Percentiles rank a stretch among this genome's conserved stretches.
phyloP scores from a whole-genome alignment of 2,113 vertebrate species.

The Hydropotes inermis region DNA sequence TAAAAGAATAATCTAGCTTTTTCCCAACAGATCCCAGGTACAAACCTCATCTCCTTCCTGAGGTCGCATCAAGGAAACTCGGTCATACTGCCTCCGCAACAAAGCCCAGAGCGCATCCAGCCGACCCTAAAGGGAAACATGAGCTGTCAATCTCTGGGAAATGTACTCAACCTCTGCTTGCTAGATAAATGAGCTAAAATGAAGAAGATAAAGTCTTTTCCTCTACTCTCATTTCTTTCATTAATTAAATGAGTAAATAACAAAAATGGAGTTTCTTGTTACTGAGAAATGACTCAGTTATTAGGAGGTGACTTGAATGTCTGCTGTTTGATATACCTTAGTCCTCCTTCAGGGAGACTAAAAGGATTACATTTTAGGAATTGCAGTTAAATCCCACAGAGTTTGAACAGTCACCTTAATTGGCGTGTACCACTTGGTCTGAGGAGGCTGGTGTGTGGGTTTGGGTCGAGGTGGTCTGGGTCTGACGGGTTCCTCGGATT shows the following conservation, averaged over 20 bases:
- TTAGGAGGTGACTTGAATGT: neutral
- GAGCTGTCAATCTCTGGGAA: neutral
- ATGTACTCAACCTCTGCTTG: neutral
- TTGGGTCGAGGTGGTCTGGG: slow-evolving; percentile 79
- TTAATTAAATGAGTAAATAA: neutral
- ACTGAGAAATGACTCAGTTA: neutral
- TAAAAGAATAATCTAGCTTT: neutral
- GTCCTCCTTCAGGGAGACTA: neutral
- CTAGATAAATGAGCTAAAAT: neutral
- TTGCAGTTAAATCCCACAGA: neutral
- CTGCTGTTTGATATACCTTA: neutral
- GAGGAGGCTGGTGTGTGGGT: slow-evolving; percentile 72
- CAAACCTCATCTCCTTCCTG: slow-evolving; percentile 92
- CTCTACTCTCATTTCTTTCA: neutral
- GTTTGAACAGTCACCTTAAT: slow-evolving; percentile 87
- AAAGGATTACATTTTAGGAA: neutral
- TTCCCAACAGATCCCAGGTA: neutral
- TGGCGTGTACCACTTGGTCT: slow-evolving; percentile 96
- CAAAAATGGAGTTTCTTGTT: neutral
- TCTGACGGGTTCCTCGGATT: slow-evolving; percentile 83
- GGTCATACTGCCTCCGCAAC: slow-evolving; percentile 89
- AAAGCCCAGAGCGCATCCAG: slow-evolving; percentile 95
- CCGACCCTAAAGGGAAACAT: slow-evolving; percentile 84
- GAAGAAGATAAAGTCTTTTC: neutral
- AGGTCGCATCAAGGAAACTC: slow-evolving; percentile 97